These are phyloP conservation scores for Argynnis bischoffii DNA, from an alignment of 2,888 invertebrate species.

Conservation along the genomic window DNA sequence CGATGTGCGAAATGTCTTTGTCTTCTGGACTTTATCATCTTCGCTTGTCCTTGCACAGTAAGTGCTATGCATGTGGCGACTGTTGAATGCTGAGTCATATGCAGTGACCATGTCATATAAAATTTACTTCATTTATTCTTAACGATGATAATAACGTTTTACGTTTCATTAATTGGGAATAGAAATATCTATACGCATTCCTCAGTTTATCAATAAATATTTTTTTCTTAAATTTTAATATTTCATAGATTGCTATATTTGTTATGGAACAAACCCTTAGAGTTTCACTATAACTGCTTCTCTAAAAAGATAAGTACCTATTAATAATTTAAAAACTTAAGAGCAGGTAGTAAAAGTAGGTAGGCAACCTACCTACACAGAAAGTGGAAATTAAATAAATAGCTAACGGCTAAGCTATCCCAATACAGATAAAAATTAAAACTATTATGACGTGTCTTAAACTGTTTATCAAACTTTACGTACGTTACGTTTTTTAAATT, in stretches of 20 bases:
- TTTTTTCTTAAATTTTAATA: too few species aligned
- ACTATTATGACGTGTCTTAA: neutral
- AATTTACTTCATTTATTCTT: neutral
- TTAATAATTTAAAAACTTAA: neutral
- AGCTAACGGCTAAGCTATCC: too few species aligned
- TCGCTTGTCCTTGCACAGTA: constrained; percentile 29
- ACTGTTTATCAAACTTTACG: neutral
- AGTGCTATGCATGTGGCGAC: constrained; percentile 8
- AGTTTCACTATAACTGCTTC: too few species aligned
- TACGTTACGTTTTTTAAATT: too few species aligned
- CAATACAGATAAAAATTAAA: too few species aligned
- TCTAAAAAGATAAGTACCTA: neutral
- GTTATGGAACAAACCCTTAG: too few species aligned
- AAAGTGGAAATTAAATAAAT: too few species aligned
- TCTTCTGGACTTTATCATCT: constrained; percentile 32
- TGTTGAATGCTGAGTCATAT: constrained; percentile 7
- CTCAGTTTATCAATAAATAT: too few species aligned
- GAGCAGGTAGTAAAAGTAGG: too few species aligned
- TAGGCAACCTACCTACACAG: too few species aligned
- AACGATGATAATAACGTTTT: neutral
- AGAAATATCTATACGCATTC: too few species aligned
- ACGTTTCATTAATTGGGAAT: neutral
- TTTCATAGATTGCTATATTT: too few species aligned
- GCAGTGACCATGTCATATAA: neutral
- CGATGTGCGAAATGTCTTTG: constrained; percentile 41